Conservation (phyloP, 2,113 vertebrate species). For the Atractosteus spatula region DNA sequence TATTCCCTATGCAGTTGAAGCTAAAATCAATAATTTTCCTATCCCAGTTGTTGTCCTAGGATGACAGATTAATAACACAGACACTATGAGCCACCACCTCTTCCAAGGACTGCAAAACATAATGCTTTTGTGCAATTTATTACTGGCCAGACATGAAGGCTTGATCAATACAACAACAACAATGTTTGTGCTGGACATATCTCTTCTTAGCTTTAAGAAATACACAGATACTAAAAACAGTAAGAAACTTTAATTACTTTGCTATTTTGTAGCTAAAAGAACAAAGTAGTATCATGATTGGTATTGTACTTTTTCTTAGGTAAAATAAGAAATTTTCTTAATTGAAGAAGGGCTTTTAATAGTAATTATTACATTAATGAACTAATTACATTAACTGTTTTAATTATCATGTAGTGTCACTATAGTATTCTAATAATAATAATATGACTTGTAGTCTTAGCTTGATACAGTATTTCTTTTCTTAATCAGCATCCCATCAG, state of each 20-base stretch:
- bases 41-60: constrained; percentile 26
- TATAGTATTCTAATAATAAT: no score
- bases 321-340: no score
- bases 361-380: no score
- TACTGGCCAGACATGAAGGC: constrained; percentile 31
- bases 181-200: constrained; percentile 37
- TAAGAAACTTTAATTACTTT: not conserved
- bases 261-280: no score
- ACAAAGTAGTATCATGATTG: no score
- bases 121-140: constrained; percentile 26
- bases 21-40: constrained; percentile 35
- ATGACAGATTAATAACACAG: constrained; percentile 32
- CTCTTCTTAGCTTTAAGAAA: constrained; percentile 4
- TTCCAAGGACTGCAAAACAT: constrained; percentile 8
- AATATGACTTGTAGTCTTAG: no score
- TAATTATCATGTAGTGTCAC: no score
- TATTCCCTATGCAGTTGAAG: constrained; percentile 25
- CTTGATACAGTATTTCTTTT: no score
- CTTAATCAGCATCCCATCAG: no score
- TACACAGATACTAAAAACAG: constrained; percentile 7
- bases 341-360: no score
- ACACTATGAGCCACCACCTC: constrained; percentile 17
- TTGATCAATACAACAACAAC: constrained; percentile 48
- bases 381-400: no score
- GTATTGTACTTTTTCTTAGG: no score